Base-by-base conservation (phyloP, 2,113 vertebrate genomes). In the Anhinga rufa region DNA sequence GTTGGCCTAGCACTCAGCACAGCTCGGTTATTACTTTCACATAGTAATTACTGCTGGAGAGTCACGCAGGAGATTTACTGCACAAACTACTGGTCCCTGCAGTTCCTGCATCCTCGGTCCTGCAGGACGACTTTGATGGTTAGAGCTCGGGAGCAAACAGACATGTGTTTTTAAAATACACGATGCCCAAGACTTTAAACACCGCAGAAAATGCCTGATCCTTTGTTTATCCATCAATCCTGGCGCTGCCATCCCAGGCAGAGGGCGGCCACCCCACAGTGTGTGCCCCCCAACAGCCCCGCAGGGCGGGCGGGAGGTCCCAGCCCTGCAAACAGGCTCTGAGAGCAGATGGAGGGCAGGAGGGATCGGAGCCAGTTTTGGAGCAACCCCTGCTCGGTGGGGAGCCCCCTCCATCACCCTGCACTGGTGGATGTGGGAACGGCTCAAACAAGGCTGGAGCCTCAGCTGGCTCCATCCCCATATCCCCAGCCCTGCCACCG, bases 1-100 rank as follows among this genome's bases (percentile, higher is more conserved):
- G 95, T 62, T 49, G 68, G 95, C 69, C 86, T 29, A 62, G 69
- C 62, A 52, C 70, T 96, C 65, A 46, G 88, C 65, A 86, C 69
- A 86, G 55, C 82, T 97, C 83, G 4, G 70, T 96, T 97, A 97
- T 97, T 97, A 95, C 96, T 97, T 98, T 90, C 96, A 92, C 86
- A 94, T 91, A 91, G 95, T 97, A 97, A 98, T 98, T 97, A 96
- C 95, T 96, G 95, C 93, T 94, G 92, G 85, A 94, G 85, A 95
- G 69, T 38, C 96, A 92, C 83, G 55, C 88, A 88, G 94, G 96
- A 98, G 96, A 96, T 94, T 95, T 95, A 95, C 78, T 92, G 96
- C 92, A 93, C 90, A 89, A 92, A 92, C 88, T 52, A 64, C 68
- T 57, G 70, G 46, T 84, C 91, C 86, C 91, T 86, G 87, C 77